Percentiles rank a stretch among this genome's conserved stretches.
These are phyloP conservation scores for Knipowitschia caucasica DNA, from an alignment of 2,797 vertebrate genomes.

Conservation along the genomic window DNA sequence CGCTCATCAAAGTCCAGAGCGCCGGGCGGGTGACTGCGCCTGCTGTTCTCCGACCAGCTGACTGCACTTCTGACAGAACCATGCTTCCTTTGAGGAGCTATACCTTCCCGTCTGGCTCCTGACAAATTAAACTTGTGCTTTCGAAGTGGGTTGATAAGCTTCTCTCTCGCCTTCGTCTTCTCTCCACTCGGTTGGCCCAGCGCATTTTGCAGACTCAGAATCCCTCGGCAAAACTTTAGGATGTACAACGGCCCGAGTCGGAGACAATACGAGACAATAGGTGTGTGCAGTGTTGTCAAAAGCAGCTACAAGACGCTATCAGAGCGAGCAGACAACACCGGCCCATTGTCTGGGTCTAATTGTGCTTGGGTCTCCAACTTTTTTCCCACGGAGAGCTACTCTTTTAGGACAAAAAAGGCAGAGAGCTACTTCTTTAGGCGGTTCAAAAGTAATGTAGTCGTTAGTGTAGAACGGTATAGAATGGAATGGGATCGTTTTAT, in stretches of 20 bases:
- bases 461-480: no score
- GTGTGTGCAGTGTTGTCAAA: conserved; percentile 45
- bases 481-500: no score
- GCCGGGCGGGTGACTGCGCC: conserved; percentile 45
- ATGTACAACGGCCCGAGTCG: conserved; percentile 27
- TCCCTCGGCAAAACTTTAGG: conserved; percentile 41
- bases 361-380: no score
- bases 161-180: conserved; percentile 10
- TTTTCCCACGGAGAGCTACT: no score
- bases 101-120: conserved; percentile 69
- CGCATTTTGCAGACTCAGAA: conserved; percentile 47
- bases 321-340: conserved; percentile 36
- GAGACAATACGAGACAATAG: conserved; percentile 28
- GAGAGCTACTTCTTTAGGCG: no score
- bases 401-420: no score
- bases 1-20: conserved; percentile 51
- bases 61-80: conserved; percentile 66
- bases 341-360: conserved; percentile 61
- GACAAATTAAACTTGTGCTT: conserved; percentile 65
- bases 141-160: conserved; percentile 59
- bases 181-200: conserved; percentile 33
- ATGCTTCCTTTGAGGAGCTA: conserved; percentile 65
- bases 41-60: conserved; percentile 55
- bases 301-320: conserved; percentile 31
- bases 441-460: no score